Evolutionary conservation across 2,113 vertebrate genomes (phyloP).

Genomic region (Mola mola): DNA sequence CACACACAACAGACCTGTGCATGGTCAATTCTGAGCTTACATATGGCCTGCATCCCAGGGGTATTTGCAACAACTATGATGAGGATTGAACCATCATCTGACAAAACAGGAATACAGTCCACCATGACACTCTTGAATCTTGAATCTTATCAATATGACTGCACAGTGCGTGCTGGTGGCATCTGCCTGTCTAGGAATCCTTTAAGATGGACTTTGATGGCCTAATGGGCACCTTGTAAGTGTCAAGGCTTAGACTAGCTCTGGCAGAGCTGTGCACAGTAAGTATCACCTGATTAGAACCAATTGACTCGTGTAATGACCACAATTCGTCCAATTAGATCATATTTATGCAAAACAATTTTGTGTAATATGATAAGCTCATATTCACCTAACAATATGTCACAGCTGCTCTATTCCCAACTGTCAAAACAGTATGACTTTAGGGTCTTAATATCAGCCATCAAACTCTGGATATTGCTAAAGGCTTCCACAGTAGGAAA

Average conservation of each 20-base stretch:
- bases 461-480: slow-evolving; percentile 25
- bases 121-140: too few species aligned
- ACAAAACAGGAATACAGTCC: too few species aligned
- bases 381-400: not conserved
- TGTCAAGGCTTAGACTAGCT: slow-evolving; percentile 33
- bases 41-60: too few species aligned
- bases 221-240: too few species aligned
- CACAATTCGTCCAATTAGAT: slow-evolving; percentile 16
- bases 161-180: too few species aligned
- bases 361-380: slow-evolving; percentile 20
- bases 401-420: not conserved
- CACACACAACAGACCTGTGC: too few species aligned
- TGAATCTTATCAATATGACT: too few species aligned
- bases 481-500: slow-evolving; percentile 8
- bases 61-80: too few species aligned
- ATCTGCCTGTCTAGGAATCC: too few species aligned
- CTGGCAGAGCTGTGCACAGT: slow-evolving; percentile 14
- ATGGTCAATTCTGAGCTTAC: too few species aligned
- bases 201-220: too few species aligned
- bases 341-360: slow-evolving; percentile 8
- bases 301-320: slow-evolving; percentile 9
- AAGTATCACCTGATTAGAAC: slow-evolving; percentile 29
- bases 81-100: too few species aligned
- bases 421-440: slow-evolving; percentile 20
- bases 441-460: slow-evolving; percentile 34